Evolutionary conservation across 2,113 vertebrate genomes (phyloP).

Genomic region (Podarcis muralis): DNA sequence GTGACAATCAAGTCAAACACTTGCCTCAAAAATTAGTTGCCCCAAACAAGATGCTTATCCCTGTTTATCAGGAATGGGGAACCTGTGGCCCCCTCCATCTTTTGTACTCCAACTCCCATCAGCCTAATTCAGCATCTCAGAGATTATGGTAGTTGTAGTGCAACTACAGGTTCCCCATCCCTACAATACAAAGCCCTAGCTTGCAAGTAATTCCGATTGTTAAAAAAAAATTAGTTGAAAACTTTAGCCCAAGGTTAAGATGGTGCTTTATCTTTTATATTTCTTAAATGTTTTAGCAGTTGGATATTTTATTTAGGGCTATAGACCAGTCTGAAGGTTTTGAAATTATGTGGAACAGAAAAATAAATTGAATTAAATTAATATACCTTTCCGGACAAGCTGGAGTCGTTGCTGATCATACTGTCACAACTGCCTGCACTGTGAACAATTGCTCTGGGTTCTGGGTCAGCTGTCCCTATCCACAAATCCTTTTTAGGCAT

Average conservation of each 20-base stretch:
- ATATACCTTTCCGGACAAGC: slow-evolving; percentile 75
- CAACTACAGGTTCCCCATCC: no score
- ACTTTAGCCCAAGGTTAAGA: background rate
- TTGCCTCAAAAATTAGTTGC: no score
- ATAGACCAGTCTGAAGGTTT: background rate
- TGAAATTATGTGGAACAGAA: fast-evolving
- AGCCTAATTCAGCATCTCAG: no score
- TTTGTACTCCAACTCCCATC: no score
- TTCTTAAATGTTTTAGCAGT: background rate
- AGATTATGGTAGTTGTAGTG: no score
- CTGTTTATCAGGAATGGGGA: no score
- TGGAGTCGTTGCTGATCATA: slow-evolving; percentile 81
- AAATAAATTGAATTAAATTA: slow-evolving; percentile 67
- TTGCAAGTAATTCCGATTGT: background rate
- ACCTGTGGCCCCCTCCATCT: no score
- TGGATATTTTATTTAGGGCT: background rate
- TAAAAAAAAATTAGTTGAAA: no score
- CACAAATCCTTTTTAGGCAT: slow-evolving; percentile 88
- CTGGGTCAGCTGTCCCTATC: slow-evolving; percentile 76
- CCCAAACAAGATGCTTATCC: background rate
- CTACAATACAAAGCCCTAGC: background rate
- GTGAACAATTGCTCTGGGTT: slow-evolving; percentile 69
- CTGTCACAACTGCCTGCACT: slow-evolving; percentile 85
- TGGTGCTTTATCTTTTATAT: background rate
- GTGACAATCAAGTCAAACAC: background rate